Evolutionary conservation across 2,888 invertebrate species (phyloP).

Genomic region (Physocephala rufipes): DNA sequence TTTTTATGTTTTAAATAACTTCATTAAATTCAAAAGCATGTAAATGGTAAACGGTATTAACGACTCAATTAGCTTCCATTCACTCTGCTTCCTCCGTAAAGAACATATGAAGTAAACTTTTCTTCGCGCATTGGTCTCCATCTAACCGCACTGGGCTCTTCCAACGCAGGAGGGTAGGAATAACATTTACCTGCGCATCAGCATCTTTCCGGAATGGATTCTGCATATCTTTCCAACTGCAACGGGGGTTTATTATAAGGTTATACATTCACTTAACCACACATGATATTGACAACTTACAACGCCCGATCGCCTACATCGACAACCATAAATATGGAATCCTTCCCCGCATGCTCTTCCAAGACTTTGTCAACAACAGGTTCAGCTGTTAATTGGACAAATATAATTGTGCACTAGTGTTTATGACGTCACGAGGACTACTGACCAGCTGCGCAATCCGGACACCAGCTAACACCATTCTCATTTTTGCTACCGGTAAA

Average conservation of each 20-base stretch:
- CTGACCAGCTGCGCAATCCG: conserved; percentile 83
- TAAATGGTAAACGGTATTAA: neutral
- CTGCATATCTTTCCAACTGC: conserved; percentile 78
- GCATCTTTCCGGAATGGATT: conserved; percentile 80
- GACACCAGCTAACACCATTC: conserved; percentile 82
- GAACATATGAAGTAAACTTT: conserved; percentile 78
- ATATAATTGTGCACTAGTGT: too few species aligned
- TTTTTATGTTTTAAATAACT: neutral
- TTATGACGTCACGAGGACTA: neutral
- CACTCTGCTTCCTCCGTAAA: conserved; percentile 72
- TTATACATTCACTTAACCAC: neutral
- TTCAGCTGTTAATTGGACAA: conserved; percentile 70
- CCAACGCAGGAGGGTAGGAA: conserved; percentile 82
- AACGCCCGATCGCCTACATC: conserved; percentile 75
- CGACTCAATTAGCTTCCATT: conserved; percentile 27
- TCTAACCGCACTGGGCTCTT: conserved; percentile 73
- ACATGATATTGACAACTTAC: conserved; percentile 34
- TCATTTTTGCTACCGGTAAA: conserved; percentile 70
- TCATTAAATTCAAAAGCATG: neutral
- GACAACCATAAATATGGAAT: conserved; percentile 74
- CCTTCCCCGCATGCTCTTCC: conserved; percentile 67
- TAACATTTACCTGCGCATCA: conserved; percentile 73
- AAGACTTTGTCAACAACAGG: conserved; percentile 75
- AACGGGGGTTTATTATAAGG: conserved; percentile 4
- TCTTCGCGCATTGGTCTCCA: conserved; percentile 77